These are phyloP conservation scores for Prunella strophiata DNA, from an alignment of 2,797 vertebrate species.

Conservation along the genomic window DNA sequence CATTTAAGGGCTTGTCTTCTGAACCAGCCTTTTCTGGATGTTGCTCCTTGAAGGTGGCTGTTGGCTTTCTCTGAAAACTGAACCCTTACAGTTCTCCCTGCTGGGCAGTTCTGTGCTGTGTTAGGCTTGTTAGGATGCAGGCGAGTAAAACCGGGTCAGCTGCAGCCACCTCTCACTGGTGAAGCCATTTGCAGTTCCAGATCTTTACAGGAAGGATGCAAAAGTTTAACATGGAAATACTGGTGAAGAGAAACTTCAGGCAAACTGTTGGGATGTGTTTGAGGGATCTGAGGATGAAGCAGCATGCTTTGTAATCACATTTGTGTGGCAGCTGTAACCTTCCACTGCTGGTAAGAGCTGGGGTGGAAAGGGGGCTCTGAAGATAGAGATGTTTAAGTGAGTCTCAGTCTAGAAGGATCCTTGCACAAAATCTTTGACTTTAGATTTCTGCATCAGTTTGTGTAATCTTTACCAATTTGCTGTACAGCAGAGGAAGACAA, in stretches of 20 bases:
- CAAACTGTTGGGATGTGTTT: not conserved
- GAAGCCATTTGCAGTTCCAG: not conserved
- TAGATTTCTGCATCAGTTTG: not conserved
- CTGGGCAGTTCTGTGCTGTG: not conserved
- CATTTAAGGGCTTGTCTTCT: conserved; percentile 49
- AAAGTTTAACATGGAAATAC: not conserved
- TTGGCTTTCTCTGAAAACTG: not conserved
- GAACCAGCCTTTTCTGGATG: conserved; percentile 13
- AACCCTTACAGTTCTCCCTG: not conserved
- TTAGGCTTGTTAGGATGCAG: not conserved
- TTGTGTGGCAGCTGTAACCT: not conserved
- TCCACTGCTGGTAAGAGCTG: not conserved
- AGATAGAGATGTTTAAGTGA: not conserved
- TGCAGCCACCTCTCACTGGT: not conserved
- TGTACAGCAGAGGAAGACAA: not conserved
- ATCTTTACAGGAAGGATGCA: not conserved
- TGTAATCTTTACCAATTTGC: not conserved
- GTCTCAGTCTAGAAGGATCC: not conserved
- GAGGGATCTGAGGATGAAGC: not conserved
- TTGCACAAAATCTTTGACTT: not conserved
- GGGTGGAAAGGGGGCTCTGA: not conserved
- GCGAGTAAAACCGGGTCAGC: not conserved
- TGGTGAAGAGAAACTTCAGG: not conserved
- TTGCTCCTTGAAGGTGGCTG: not conserved
- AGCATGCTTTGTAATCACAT: rapidly evolving